These are phyloP conservation scores for Orius laevigatus DNA, from an alignment of 1,140 invertebrate species.

Conservation along the genomic window DNA sequence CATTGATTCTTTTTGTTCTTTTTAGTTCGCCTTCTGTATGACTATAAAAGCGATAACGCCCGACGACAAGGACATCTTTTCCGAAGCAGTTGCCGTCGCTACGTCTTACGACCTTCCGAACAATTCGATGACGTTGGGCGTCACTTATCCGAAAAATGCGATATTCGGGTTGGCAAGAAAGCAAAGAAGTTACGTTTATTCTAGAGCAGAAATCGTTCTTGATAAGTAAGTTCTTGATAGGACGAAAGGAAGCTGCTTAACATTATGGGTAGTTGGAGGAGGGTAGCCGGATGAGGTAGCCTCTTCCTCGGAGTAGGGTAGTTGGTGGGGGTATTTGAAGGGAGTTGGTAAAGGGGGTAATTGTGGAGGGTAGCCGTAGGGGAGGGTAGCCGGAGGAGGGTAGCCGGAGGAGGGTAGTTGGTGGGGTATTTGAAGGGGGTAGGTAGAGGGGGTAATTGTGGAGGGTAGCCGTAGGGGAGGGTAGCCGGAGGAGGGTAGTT, in stretches of 20 bases:
- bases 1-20: not conserved
- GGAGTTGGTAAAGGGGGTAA: too few relatives aligned
- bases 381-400: too few relatives aligned
- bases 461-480: too few relatives aligned
- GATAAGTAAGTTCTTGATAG: conserved; percentile 16
- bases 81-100: conserved; percentile 17
- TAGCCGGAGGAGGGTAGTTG: too few relatives aligned
- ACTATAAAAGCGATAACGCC: conserved; percentile 38
- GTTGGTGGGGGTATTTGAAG: too few relatives aligned
- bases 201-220: conserved; percentile 15
- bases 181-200: conserved; percentile 11
- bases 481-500: too few relatives aligned
- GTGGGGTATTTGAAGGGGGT: too few relatives aligned
- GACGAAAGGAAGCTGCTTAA: not conserved
- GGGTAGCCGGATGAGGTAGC: too few relatives aligned
- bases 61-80: conserved; percentile 19
- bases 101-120: conserved; percentile 18
- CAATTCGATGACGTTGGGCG: conserved; percentile 10
- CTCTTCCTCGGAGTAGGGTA: too few relatives aligned
- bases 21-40: conserved; percentile 38
- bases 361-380: too few relatives aligned
- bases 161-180: not conserved
- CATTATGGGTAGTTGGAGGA: not conserved
- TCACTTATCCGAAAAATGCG: not conserved
- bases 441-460: too few relatives aligned